Base-by-base conservation (phyloP, 2,797 vertebrate genomes). In the Diplodus puntazzo region DNA sequence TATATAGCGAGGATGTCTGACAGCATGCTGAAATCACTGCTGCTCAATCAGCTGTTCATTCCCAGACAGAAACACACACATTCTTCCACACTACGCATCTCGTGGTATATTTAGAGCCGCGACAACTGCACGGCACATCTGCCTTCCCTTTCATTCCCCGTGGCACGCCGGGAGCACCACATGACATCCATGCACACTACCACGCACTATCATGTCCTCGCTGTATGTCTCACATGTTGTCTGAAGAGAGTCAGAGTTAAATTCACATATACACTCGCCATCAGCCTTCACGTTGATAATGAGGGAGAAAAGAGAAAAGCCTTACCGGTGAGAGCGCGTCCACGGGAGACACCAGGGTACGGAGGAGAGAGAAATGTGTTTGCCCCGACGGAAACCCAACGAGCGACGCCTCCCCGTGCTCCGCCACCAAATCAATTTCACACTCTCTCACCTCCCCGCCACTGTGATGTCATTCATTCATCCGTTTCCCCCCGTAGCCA, bases 401-500 rank as follows among this genome's bases (percentile, higher is more conserved):
- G 90, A 91, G 92, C 90, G 90, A 72, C 95, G 92, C 93, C 95
- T 94, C 96, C 93, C 93, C 75, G 92, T 92, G 95, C 92, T 90
- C 94, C 90, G 93, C 95, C 93, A 94, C 92, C 92, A 95, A 98
- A 98, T 97, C 96, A 96, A 97, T 98, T 97, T 99, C 97, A 98
- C 97, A 98, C 96, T 97, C 95, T 90, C 94, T 96, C 96, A 95
- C 96, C 95, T 96, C 96, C 94, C 91, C 91, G 91, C 92, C 93
- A 92, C 93, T 93, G 94, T 94, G 95, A 97, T 96, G 96, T 96
- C 95, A 96, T 95, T 97, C 96, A 97, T 97, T 98, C 97, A 98
- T 95, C 90, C 95, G 94, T 95, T 97, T 96, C 91, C 78, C 78
- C 39, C 93, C 85, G 95, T 98, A 94, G 92, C 96, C 96, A 97